These are phyloP conservation scores for Oryzias woworae DNA, from an alignment of 2,113 vertebrate species.

Conservation along the genomic window DNA sequence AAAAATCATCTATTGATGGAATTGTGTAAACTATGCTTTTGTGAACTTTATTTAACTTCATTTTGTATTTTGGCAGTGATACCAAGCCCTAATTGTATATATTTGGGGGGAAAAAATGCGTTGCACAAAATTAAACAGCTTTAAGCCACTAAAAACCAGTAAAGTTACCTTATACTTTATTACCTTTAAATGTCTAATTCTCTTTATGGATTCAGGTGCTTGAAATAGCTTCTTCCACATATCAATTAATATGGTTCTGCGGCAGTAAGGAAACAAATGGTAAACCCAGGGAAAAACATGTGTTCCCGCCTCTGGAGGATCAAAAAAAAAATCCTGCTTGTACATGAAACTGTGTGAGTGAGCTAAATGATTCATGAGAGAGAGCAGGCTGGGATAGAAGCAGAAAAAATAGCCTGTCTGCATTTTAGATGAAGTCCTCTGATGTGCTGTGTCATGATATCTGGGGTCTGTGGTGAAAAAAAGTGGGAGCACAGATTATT, in stretches of 20 bases:
- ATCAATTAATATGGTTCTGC: slow-evolving; percentile 35
- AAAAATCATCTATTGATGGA: no score
- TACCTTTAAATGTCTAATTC: no score
- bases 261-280: slow-evolving; percentile 49
- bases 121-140: no score
- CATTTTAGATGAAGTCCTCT: slow-evolving; percentile 67
- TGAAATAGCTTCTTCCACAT: neutral
- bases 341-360: slow-evolving; percentile 61
- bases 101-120: no score
- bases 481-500: slow-evolving; percentile 4
- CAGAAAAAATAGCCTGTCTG: slow-evolving; percentile 59
- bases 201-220: neutral
- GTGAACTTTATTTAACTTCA: no score
- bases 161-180: no score
- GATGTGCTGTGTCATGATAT: slow-evolving; percentile 63
- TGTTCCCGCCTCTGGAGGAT: slow-evolving; percentile 50
- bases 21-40: no score
- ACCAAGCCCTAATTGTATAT: no score
- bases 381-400: slow-evolving; percentile 62
- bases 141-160: no score
- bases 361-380: slow-evolving; percentile 71
- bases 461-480: slow-evolving; percentile 21
- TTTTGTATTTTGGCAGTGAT: no score
- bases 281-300: slow-evolving; percentile 43
- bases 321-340: slow-evolving; percentile 29